A percentile compares a stretch with the other conserved stretches of the same genome.
Evolutionary conservation across 2,113 vertebrate species (phyloP).

Genomic region (Oreotrochilus melanogaster): DNA sequence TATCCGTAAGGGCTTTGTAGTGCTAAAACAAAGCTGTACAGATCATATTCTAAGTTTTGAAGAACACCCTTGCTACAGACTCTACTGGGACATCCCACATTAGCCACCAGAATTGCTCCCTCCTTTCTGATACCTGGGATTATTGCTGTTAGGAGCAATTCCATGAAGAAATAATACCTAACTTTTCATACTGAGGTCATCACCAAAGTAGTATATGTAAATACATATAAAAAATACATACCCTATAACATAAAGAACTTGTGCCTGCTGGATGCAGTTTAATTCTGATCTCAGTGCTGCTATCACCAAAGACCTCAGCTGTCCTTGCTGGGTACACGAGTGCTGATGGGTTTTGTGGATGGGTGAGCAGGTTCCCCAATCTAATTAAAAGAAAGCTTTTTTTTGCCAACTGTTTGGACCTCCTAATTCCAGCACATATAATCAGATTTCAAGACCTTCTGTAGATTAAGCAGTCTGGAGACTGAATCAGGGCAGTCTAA

Average conservation of each 20-base stretch:
- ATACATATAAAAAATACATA: too few relatives aligned
- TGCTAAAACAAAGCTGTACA: neutral
- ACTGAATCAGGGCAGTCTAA: constrained; percentile 31
- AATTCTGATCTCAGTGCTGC: neutral
- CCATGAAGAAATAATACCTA: neutral
- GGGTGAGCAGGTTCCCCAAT: neutral
- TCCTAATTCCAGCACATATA: neutral
- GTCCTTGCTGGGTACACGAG: neutral
- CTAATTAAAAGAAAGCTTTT: constrained; percentile 55
- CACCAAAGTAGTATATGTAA: neutral
- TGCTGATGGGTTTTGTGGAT: neutral
- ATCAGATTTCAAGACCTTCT: constrained; percentile 47
- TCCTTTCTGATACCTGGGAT: neutral
- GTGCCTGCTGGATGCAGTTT: neutral
- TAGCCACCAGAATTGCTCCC: neutral
- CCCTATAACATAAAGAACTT: neutral
- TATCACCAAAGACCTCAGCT: neutral
- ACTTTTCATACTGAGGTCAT: neutral
- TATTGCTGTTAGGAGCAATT: neutral
- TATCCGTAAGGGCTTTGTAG: neutral
- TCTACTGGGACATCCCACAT: neutral
- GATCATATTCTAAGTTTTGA: neutral
- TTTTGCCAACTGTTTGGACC: constrained; percentile 31
- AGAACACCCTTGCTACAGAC: neutral
- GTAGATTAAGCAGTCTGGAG: neutral